Evolutionary conservation across 2,797 vertebrate species (phyloP).

Genomic region (Mustela erminea): DNA sequence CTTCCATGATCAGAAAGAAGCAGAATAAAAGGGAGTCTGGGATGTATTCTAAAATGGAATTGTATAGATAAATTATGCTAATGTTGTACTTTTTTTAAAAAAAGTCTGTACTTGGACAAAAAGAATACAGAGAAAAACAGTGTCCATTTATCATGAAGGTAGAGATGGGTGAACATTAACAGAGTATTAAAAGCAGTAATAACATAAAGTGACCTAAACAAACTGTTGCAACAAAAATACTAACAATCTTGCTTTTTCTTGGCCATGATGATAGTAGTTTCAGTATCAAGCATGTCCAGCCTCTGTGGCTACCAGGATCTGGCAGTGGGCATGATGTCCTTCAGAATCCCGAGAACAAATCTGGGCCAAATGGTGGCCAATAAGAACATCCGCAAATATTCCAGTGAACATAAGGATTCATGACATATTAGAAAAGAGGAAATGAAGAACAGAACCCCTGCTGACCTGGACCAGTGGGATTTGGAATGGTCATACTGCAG

Average conservation of each 20-base stretch:
- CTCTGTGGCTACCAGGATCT: neutral
- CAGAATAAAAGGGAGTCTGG: neutral
- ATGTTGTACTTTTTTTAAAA: neutral
- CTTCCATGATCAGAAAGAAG: neutral
- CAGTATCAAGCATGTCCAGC: neutral
- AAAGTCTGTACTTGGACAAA: neutral
- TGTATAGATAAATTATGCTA: neutral
- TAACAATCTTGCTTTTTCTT: neutral
- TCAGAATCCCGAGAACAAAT: neutral
- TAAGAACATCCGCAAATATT: neutral
- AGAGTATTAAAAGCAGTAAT: neutral
- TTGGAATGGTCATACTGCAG: neutral
- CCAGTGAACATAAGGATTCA: neutral
- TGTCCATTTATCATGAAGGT: neutral
- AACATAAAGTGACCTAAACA: neutral
- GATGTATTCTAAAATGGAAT: neutral
- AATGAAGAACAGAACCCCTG: neutral
- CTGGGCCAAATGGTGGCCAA: neutral
- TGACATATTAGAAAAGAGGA: neutral
- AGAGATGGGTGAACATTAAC: neutral
- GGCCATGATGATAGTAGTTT: neutral
- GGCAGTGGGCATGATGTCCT: neutral
- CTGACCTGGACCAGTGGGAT: neutral
- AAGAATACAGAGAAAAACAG: neutral
- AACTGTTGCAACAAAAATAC: neutral